Conservation (phyloP, 2,113 vertebrate species). For the Haemorhous mexicanus region DNA sequence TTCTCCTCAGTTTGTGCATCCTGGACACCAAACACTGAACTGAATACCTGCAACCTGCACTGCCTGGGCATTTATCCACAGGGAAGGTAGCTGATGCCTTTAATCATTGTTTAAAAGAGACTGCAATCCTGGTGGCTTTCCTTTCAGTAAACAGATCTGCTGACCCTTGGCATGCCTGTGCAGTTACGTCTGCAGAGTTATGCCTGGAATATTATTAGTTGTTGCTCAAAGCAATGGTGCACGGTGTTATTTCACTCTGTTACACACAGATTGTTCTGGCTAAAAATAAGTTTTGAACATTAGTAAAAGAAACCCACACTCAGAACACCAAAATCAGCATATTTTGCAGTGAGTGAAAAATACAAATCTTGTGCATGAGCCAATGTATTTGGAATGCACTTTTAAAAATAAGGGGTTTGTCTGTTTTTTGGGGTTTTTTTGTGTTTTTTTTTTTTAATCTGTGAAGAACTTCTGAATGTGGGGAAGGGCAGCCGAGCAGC, state of each 20-base stretch:
- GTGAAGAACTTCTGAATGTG: not conserved
- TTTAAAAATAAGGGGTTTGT: not conserved
- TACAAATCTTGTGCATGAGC: not conserved
- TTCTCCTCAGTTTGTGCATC: not conserved
- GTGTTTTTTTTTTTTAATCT: not conserved
- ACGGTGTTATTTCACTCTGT: slow-evolving; percentile 25
- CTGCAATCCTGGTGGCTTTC: slow-evolving; percentile 37
- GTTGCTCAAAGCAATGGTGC: slow-evolving; percentile 24
- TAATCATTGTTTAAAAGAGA: slow-evolving; percentile 10
- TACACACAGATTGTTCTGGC: slow-evolving; percentile 6
- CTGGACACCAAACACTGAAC: fast-evolving
- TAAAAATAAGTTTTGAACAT: slow-evolving; percentile 39
- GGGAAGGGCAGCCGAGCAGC: not conserved
- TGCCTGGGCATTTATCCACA: not conserved
- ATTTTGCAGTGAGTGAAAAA: not conserved
- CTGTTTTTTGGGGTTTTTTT: not conserved
- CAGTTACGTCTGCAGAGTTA: slow-evolving; percentile 42
- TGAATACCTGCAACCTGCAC: not conserved
- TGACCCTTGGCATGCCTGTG: slow-evolving; percentile 59
- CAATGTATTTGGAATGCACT: not conserved
- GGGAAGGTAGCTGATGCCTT: not conserved
- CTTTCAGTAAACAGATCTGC: slow-evolving; percentile 54
- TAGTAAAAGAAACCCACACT: not conserved
- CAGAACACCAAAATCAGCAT: not conserved
- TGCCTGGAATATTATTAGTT: slow-evolving; percentile 48